These are phyloP conservation scores for Papilio gigon DNA, from an alignment of 2,888 invertebrate species.

Conservation along the genomic window DNA sequence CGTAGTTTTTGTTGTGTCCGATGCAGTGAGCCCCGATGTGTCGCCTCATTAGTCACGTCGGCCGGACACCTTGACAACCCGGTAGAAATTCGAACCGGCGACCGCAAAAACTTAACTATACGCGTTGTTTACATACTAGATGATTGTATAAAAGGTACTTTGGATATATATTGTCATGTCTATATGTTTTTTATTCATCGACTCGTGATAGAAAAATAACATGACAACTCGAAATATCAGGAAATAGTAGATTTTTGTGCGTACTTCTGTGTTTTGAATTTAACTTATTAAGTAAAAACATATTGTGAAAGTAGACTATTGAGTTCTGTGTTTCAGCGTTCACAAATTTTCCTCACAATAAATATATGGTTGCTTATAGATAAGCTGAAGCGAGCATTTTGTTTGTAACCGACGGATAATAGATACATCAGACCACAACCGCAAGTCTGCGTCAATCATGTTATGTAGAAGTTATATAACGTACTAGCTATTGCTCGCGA, in stretches of 20 bases:
- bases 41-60: conserved; percentile 56
- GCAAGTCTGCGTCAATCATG: conserved; percentile 25
- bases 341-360: too few relatives aligned
- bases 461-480: conserved; percentile 17
- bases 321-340: too few relatives aligned
- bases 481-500: too few relatives aligned
- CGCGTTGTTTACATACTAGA: conserved; percentile 36
- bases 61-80: conserved; percentile 58
- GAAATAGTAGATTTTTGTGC: too few relatives aligned
- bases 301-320: too few relatives aligned
- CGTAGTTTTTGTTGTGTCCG: conserved; percentile 44
- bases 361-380: neutral
- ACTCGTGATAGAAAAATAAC: too few relatives aligned
- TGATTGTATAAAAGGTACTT: conserved; percentile 40
- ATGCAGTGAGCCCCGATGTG: conserved; percentile 58
- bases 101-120: conserved; percentile 55
- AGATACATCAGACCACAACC: conserved; percentile 20
- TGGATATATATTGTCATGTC: conserved; percentile 24
- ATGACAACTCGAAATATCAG: too few relatives aligned
- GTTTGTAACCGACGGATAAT: conserved; percentile 15
- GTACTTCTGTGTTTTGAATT: too few relatives aligned
- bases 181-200: too few relatives aligned
- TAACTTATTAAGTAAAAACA: too few relatives aligned
- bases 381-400: conserved; percentile 23
- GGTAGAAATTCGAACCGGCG: conserved; percentile 62